A percentile compares a stretch with the other conserved stretches of the same genome.
phyloP scores from a whole-genome alignment of 2,888 invertebrate species.

The Onchidella celtica region DNA sequence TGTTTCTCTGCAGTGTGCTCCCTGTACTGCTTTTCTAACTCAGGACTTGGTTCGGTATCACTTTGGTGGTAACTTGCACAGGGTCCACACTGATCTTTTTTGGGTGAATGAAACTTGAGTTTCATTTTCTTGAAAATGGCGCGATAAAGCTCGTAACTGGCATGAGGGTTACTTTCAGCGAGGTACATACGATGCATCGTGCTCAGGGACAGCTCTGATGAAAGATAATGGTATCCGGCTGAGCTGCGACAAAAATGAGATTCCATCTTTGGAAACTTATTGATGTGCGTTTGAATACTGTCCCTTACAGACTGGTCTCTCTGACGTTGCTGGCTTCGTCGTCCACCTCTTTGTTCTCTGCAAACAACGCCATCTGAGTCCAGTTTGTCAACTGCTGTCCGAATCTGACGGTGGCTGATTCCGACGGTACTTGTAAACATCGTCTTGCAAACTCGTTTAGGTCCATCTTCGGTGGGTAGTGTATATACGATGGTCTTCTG shows the following conservation, averaged over 20 bases:
- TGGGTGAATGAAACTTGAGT: not conserved
- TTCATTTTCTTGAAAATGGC: not conserved
- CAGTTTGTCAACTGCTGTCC: too few species aligned
- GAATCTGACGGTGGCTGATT: too few species aligned
- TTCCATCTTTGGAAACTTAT: not conserved
- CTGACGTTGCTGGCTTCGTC: too few species aligned
- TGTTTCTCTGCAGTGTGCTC: not conserved
- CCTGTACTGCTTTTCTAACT: not conserved
- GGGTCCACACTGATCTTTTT: not conserved
- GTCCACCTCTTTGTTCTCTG: too few species aligned
- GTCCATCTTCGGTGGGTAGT: too few species aligned
- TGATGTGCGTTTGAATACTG: not conserved
- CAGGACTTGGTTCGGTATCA: not conserved
- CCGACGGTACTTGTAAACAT: too few species aligned
- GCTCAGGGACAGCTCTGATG: not conserved
- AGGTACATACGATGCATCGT: not conserved
- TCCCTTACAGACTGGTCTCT: not conserved
- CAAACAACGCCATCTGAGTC: too few species aligned
- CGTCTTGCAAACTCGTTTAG: too few species aligned
- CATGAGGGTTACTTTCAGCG: not conserved
- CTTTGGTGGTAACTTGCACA: too few species aligned
- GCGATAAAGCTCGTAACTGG: not conserved
- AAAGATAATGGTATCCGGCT: not conserved
- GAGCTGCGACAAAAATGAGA: not conserved
- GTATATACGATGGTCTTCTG: too few species aligned